These are phyloP conservation scores for Cinclus mexicanus DNA, from an alignment of 2,113 vertebrate genomes.

Conservation along the genomic window DNA sequence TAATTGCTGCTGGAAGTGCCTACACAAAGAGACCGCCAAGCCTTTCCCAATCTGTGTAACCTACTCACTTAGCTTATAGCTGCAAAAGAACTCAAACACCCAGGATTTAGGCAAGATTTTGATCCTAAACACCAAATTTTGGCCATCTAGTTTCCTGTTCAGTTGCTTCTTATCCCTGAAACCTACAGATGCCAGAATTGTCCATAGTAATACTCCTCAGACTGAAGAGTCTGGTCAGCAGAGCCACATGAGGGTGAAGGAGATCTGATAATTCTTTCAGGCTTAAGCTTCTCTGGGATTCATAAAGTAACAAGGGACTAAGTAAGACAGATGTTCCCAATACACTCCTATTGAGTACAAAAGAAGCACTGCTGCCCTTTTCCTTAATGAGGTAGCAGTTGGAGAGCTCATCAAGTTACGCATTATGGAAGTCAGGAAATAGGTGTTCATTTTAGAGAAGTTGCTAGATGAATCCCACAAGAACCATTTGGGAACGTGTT, in stretches of 20 bases:
- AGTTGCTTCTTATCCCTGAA: not conserved
- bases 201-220: not conserved
- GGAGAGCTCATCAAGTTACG: not conserved
- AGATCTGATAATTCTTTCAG: not conserved
- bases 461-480: not conserved
- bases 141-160: not conserved
- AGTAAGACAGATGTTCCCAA: not conserved
- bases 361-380: not conserved
- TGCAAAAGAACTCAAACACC: not conserved
- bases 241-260: accelerated
- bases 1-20: not conserved
- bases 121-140: not conserved
- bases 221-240: not conserved
- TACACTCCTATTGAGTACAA: not conserved
- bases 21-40: not conserved
- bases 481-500: not conserved
- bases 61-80: not conserved
- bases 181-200: not conserved
- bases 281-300: not conserved
- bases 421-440: not conserved
- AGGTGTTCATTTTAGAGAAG: not conserved
- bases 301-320: not conserved
- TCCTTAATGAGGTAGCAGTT: not conserved
- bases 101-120: not conserved
- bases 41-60: not conserved